Conservation (phyloP, 1,140 invertebrate genomes). For the Heliconius nattereri region DNA sequence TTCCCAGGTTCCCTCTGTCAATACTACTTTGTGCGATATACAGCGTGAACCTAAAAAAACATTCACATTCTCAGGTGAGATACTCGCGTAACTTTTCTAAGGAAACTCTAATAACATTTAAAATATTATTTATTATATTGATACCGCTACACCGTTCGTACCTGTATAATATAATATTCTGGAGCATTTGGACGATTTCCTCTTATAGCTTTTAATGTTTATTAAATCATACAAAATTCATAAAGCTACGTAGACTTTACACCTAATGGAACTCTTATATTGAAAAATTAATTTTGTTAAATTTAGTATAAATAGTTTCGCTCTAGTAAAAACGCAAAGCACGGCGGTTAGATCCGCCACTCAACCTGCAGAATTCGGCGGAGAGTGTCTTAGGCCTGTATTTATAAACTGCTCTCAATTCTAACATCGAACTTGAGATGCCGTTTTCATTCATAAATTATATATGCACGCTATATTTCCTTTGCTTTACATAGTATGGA, state of each 20-base stretch:
- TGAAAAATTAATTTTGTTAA: not conserved
- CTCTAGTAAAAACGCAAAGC: not conserved
- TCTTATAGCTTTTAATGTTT: constrained; percentile 17
- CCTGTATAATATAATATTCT: constrained; percentile 7
- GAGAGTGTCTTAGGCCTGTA: too few relatives aligned
- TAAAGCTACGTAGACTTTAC: constrained; percentile 10
- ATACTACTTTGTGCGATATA: too few relatives aligned
- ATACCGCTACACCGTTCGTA: constrained; percentile 1
- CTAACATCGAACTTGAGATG: too few relatives aligned
- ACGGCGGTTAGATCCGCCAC: not conserved
- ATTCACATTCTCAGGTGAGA: too few relatives aligned
- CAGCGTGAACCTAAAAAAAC: too few relatives aligned
- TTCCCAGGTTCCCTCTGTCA: too few relatives aligned
- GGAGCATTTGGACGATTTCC: constrained; percentile 12
- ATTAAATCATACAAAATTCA: constrained; percentile 15
- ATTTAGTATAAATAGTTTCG: not conserved
- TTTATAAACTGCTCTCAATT: too few relatives aligned
- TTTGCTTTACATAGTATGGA: too few relatives aligned
- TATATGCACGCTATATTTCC: too few relatives aligned
- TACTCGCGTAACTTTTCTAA: not conserved
- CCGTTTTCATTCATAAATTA: too few relatives aligned
- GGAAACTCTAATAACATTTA: not conserved
- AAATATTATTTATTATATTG: constrained; percentile 1
- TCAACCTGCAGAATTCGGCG: too few relatives aligned
- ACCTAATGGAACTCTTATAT: not conserved